phyloP scores from a whole-genome alignment of 2,113 vertebrate species.

The Pelvicachromis taeniatus region DNA sequence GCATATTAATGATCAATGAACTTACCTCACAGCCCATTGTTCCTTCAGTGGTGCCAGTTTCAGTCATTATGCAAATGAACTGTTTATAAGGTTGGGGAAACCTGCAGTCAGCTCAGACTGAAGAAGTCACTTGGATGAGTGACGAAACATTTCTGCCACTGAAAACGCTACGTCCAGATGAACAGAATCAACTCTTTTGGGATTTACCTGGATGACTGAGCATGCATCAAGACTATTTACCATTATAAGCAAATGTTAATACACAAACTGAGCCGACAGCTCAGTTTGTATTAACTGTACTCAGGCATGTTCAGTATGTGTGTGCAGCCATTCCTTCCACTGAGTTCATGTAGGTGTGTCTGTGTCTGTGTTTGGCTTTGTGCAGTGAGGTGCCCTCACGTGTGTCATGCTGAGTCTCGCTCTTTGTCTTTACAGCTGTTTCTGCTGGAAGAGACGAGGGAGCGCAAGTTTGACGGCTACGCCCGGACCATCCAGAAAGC shows the following conservation, averaged over 20 bases:
- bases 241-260: not conserved
- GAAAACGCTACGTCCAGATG: too few species aligned
- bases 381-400: not conserved
- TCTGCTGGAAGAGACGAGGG: conserved; percentile 93
- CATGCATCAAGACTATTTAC: too few species aligned
- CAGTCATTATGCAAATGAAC: too few species aligned
- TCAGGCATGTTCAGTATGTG: conserved; percentile 1
- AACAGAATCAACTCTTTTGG: too few species aligned
- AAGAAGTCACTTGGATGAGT: too few species aligned
- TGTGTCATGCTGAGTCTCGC: not conserved
- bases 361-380: not conserved
- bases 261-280: not conserved
- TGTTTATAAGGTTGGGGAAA: too few species aligned
- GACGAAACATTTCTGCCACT: too few species aligned
- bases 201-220: too few species aligned
- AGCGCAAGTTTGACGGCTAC: conserved; percentile 93
- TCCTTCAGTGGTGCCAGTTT: too few species aligned
- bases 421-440: conserved; percentile 79
- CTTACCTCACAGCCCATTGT: too few species aligned
- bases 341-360: not conserved
- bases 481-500: conserved; percentile 92
- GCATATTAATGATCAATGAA: too few species aligned
- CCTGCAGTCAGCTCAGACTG: too few species aligned
- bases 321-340: not conserved
- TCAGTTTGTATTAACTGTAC: not conserved